Conservation (phyloP, 2,113 vertebrate genomes). For the Uria aalge region DNA sequence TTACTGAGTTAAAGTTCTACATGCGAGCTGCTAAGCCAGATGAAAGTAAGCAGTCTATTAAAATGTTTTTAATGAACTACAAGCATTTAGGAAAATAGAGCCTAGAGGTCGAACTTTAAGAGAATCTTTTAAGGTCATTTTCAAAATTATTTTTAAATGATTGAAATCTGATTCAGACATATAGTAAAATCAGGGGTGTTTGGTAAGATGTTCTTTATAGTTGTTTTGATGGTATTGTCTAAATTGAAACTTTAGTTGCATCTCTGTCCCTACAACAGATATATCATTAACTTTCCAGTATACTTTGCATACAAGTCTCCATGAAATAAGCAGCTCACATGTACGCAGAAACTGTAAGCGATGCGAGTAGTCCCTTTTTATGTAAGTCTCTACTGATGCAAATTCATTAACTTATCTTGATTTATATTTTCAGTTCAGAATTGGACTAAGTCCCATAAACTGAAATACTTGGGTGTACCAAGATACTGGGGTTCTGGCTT, state of each 20-base stretch:
- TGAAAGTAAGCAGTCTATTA: conserved; percentile 83
- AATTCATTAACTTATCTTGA: conserved; percentile 13
- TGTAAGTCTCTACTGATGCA: neutral
- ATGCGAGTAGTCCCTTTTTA: neutral
- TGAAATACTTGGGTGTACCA: conserved; percentile 90
- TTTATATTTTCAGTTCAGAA: conserved; percentile 84
- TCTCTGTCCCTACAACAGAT: neutral
- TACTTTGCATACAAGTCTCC: neutral
- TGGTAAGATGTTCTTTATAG: neutral
- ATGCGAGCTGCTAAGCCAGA: conserved; percentile 95
- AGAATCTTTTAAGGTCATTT: neutral
- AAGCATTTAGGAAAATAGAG: neutral
- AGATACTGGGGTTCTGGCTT: conserved; percentile 95
- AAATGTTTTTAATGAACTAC: conserved; percentile 56
- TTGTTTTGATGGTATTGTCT: neutral
- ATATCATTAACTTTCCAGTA: neutral
- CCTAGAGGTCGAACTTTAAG: neutral
- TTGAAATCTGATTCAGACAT: neutral
- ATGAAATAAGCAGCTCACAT: neutral
- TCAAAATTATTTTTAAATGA: neutral
- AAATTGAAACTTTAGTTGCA: neutral
- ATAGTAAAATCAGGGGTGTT: neutral
- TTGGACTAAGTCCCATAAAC: conserved; percentile 86
- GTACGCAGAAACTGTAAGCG: neutral
- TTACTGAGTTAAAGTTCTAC: conserved; percentile 96